Evolutionary conservation across 2,797 vertebrate species (phyloP).

Genomic region (Fistularia tabacaria): DNA sequence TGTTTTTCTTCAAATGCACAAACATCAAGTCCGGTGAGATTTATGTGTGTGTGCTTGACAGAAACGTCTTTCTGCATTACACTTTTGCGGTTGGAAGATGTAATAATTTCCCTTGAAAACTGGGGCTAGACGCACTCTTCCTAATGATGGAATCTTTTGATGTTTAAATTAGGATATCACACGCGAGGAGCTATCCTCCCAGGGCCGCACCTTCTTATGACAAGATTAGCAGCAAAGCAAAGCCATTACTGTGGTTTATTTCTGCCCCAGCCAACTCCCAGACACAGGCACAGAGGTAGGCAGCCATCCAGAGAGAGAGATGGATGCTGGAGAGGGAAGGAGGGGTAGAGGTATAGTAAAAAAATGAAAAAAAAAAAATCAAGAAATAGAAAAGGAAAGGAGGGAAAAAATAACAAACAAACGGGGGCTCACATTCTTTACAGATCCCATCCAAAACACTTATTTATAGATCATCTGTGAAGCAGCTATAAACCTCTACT

Average conservation of each 20-base stretch:
- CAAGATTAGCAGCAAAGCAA: conserved; percentile 75
- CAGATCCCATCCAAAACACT: conserved; percentile 45
- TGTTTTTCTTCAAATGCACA: conserved; percentile 71
- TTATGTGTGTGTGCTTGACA: conserved; percentile 54
- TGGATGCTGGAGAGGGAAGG: conserved; percentile 9
- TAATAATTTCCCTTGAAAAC: conserved; percentile 73
- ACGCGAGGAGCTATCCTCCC: conserved; percentile 68
- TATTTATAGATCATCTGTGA: conserved; percentile 64
- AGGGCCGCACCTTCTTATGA: conserved; percentile 74
- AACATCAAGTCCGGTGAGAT: conserved; percentile 74
- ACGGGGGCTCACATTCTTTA: conserved; percentile 32
- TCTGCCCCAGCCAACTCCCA: conserved; percentile 62
- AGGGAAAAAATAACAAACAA: conserved; percentile 50
- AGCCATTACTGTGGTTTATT: conserved; percentile 73
- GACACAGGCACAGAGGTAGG: conserved; percentile 50
- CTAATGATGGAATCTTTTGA: conserved; percentile 78
- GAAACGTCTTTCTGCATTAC: conserved; percentile 68
- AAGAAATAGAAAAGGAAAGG: conserved; percentile 16
- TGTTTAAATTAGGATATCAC: conserved; percentile 81
- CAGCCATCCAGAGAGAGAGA: conserved; percentile 46
- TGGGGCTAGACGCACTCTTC: conserved; percentile 62
- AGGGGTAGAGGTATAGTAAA: conserved; percentile 12
- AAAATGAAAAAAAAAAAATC: conserved; percentile 8
- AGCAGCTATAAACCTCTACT: conserved; percentile 36
- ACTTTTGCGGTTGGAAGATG: conserved; percentile 58